Base-by-base conservation (phyloP, 1,140 invertebrate genomes). In the Calycopis cecrops region DNA sequence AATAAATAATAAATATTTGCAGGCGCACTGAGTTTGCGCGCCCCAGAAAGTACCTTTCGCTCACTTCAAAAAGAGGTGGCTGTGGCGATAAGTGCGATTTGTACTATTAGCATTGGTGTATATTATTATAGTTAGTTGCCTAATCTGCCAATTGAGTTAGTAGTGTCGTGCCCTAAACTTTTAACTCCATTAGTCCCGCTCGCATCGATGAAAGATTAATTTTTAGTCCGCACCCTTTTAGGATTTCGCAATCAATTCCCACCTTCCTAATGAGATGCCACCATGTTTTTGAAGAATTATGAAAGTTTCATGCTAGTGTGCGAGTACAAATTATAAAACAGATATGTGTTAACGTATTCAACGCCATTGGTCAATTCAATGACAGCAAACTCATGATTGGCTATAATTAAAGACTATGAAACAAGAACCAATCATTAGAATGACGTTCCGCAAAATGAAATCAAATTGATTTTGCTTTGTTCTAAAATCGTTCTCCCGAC, bases 221-320 rank as follows among this genome's bases (percentile, higher is more conserved):
- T 40, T 40, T 40, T 28, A 28, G 21, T 28, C 2, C 21, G 12
- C 38, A 40, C n/a, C 38, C 38, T 40, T 40, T 40, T 40, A 16
- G 9, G 37, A n/a, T 40, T 40, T 40, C 38, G n/a, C 38, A 40
- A 40, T 40, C 38, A 40, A 40, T 40, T 40, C 14, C 7, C 78
- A 78, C 78, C 78, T 73, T 69, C 59, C 67, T 81, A 86, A 75
- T 85, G 79, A 80, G 70, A 73, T 79, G 75, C 80, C 78, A 86
- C 79, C 81, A 85, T 86, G 73, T 85, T 86, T 81, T 80, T 81
- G 67, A 67, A 40, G 55, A 68, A 60, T 53, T 18, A 38, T 53
- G 28, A 35, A 50, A 33, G 34, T 50, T 50, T 50, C 33, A 16
- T 28, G 17, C 37, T 42, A 18, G 12, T 9, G 34, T 21, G 49